A percentile compares a stretch with the other conserved stretches of the same genome.
Conservation (phyloP, 2,888 invertebrate species). For the Macrosiphum euphorbiae region DNA sequence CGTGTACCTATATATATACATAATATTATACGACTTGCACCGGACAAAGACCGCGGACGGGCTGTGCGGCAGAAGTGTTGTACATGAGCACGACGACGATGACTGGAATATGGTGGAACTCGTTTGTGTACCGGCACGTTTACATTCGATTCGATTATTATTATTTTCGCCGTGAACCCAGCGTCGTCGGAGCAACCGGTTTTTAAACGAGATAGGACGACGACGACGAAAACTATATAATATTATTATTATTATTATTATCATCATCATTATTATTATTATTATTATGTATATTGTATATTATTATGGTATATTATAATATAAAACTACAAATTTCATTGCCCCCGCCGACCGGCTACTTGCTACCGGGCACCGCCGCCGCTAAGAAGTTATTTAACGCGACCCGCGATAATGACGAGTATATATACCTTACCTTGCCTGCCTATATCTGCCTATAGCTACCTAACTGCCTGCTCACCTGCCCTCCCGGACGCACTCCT, state of each 20-base stretch:
- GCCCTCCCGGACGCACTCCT: neutral
- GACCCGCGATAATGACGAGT: slow-evolving; percentile 22
- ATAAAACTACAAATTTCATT: slow-evolving; percentile 43
- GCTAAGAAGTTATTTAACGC: slow-evolving; percentile 24
- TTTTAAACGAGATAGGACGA: slow-evolving; percentile 27
- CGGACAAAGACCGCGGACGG: slow-evolving; percentile 44
- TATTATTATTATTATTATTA: slow-evolving; percentile 34
- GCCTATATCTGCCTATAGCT: neutral
- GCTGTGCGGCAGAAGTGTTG: neutral
- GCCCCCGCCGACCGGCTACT: neutral
- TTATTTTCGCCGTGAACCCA: slow-evolving; percentile 46
- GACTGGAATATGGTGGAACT: slow-evolving; percentile 32
- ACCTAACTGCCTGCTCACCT: neutral
- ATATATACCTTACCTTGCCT: neutral
- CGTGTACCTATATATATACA: neutral
- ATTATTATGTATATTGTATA: neutral
- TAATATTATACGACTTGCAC: neutral
- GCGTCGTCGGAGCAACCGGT: slow-evolving; percentile 26
- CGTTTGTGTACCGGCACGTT: slow-evolving; percentile 20
- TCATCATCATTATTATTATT: neutral
- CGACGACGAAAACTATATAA: slow-evolving; percentile 40
- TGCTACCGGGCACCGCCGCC: slow-evolving; percentile 46
- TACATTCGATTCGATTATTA: slow-evolving; percentile 41
- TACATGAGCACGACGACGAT: slow-evolving; percentile 16
- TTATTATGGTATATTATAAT: slow-evolving; percentile 19